These are phyloP conservation scores for Habroteleia sp. DNA, from an alignment of 2,888 invertebrate species.

Conservation along the genomic window DNA sequence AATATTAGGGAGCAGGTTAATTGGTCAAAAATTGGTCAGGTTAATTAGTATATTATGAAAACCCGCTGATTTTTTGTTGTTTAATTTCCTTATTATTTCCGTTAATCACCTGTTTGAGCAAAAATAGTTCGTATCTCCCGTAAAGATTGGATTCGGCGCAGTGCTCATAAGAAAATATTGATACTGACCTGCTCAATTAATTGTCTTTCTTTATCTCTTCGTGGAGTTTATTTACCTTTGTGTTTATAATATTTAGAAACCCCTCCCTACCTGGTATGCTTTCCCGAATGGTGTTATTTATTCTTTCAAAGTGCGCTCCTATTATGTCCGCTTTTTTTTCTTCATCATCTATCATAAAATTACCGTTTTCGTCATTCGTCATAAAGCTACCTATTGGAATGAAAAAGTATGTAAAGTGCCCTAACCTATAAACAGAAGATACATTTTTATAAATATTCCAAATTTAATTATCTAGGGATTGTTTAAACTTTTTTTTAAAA, in stretches of 20 bases:
- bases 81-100: background rate
- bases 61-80: slow-evolving; percentile 60
- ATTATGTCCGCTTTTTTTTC: background rate
- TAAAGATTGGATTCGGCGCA: background rate
- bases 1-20: too few species aligned
- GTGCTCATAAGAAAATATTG: background rate
- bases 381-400: too few species aligned
- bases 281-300: slow-evolving; percentile 2
- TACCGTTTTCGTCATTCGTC: too few species aligned
- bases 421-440: too few species aligned
- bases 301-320: slow-evolving; percentile 2
- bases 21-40: too few species aligned
- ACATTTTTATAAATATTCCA: too few species aligned
- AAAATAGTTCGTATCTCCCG: background rate
- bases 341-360: too few species aligned
- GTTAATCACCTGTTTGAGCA: background rate
- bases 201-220: background rate
- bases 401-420: too few species aligned
- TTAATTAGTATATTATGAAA: slow-evolving; percentile 46
- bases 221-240: background rate
- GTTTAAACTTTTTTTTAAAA: too few species aligned
- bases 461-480: too few species aligned
- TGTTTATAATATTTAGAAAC: background rate
- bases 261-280: background rate
- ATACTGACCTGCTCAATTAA: background rate